These are phyloP conservation scores for Apogon talboti DNA, from an alignment of 2,797 vertebrate genomes.

Conservation along the genomic window DNA sequence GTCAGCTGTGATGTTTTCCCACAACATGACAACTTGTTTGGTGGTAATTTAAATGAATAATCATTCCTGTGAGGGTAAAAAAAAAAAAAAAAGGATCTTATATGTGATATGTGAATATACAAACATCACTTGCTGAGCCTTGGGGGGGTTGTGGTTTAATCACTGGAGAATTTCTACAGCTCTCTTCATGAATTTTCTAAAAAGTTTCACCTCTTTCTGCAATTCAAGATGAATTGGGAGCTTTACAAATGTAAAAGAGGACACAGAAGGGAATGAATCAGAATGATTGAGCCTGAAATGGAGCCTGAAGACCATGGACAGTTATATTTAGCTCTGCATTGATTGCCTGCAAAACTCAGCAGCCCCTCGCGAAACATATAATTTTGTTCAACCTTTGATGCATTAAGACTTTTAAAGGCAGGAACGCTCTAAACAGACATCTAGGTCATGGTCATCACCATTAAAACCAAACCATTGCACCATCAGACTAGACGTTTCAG, in stretches of 20 bases:
- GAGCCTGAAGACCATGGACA: slow-evolving; percentile 33
- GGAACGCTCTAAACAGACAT: slow-evolving; percentile 11
- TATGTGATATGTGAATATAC: background rate
- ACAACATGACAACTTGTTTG: background rate
- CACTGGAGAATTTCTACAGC: background rate
- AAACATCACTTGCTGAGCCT: slow-evolving; percentile 6
- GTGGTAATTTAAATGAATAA: slow-evolving; percentile 28
- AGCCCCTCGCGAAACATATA: slow-evolving; percentile 2
- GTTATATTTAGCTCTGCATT: slow-evolving; percentile 43
- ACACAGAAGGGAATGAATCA: slow-evolving; percentile 26
- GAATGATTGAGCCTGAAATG: slow-evolving; percentile 47
- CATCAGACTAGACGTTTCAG: slow-evolving; percentile 20
- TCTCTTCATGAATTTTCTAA: slow-evolving; percentile 6
- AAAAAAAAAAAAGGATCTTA: slow-evolving; percentile 1
- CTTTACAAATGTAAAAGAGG: slow-evolving; percentile 19
- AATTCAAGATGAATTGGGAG: background rate
- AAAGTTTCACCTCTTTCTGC: background rate
- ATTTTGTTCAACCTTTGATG: slow-evolving; percentile 10
- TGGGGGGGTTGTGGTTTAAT: slow-evolving; percentile 1
- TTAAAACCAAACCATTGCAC: slow-evolving; percentile 6
- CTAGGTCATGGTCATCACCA: slow-evolving; percentile 14
- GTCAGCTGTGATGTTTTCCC: background rate
- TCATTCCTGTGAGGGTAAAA: background rate
- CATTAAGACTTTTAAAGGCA: slow-evolving; percentile 36
- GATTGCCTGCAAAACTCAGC: slow-evolving; percentile 41